Conservation (phyloP, 2,113 vertebrate species). For the Elaphurus davidianus region DNA sequence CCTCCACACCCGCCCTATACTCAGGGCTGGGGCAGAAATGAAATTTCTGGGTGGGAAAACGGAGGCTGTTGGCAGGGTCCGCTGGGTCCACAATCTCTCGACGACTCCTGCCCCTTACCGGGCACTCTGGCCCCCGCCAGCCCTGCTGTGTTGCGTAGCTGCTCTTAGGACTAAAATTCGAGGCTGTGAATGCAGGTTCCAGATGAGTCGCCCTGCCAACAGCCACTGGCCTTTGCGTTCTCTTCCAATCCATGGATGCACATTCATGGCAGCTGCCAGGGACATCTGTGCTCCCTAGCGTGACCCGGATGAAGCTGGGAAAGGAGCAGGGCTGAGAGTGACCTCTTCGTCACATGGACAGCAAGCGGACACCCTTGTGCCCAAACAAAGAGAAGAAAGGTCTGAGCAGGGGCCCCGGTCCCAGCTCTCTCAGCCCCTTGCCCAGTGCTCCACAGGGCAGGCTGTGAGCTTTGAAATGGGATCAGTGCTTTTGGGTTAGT, state of each 20-base stretch:
- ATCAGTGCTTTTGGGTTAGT: not conserved
- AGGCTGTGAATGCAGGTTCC: not conserved
- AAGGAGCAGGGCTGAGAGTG: not conserved
- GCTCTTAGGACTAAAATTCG: not conserved
- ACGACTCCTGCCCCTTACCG: not conserved
- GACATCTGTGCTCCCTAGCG: not conserved
- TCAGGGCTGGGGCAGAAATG: not conserved
- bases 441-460: not conserved
- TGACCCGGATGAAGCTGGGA: not conserved
- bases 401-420: not conserved
- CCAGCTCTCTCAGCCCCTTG: not conserved
- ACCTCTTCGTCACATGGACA: accelerated
- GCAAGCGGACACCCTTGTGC: not conserved
- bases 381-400: not conserved
- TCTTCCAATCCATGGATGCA: not conserved
- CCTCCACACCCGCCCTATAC: not conserved
- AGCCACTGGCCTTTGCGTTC: not conserved
- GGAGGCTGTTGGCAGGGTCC: not conserved
- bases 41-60: too few relatives aligned
- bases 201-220: not conserved
- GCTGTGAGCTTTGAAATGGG: not conserved
- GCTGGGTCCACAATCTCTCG: not conserved
- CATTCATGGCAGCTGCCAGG: not conserved
- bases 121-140: not conserved
- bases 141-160: not conserved